Conservation (phyloP, 2,888 invertebrate species). For the Pachycephus smyrnensis region DNA sequence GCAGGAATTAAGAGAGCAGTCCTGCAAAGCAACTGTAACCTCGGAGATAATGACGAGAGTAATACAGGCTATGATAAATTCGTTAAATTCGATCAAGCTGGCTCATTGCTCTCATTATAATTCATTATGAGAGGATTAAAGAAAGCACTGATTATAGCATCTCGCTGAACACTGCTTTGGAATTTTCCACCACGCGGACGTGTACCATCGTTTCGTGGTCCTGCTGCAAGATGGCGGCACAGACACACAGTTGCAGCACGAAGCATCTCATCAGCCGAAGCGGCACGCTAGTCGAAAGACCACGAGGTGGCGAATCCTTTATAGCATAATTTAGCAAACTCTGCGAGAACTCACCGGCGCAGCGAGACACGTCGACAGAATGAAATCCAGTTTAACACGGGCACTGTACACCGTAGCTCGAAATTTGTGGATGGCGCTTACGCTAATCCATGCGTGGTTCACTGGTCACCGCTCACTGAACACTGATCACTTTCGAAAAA, state of each 20-base stretch:
- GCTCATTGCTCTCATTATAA: not conserved
- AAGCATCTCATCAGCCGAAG: not conserved
- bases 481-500: constrained; percentile 4
- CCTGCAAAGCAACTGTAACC: not conserved
- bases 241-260: not conserved
- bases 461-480: constrained; percentile 24
- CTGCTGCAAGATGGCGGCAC: not conserved
- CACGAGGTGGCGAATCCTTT: not conserved
- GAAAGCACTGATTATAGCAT: not conserved
- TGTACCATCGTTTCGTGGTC: not conserved
- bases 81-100: not conserved
- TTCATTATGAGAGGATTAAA: not conserved
- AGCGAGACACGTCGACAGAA: constrained; percentile 50
- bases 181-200: not conserved
- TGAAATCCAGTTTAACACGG: constrained; percentile 60
- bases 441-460: constrained; percentile 37
- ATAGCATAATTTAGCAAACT: not conserved
- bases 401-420: constrained; percentile 15
- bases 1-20: not conserved
- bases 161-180: not conserved
- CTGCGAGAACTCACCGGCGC: constrained; percentile 56
- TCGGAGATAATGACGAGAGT: not conserved
- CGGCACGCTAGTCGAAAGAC: not conserved
- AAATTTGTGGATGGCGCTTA: constrained; percentile 13
- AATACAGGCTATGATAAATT: not conserved